phyloP scores from a whole-genome alignment of 2,888 invertebrate species.

The Acleris holmiana region DNA sequence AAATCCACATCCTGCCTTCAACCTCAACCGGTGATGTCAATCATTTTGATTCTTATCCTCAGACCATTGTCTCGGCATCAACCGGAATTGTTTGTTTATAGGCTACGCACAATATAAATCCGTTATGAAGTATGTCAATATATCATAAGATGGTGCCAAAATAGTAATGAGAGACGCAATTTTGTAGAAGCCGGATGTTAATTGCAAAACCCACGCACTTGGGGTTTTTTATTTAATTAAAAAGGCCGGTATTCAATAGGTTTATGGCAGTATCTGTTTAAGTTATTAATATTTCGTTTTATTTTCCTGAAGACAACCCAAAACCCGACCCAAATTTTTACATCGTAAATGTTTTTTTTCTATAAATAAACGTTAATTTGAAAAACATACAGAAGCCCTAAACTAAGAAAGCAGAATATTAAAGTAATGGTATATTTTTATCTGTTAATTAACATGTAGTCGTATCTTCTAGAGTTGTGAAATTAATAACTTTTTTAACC shows the following conservation, averaged over 20 bases:
- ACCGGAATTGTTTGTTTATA: slow-evolving; percentile 30
- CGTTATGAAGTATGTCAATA: slow-evolving; percentile 36
- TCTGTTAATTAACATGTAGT: too few species aligned
- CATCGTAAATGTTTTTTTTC: too few species aligned
- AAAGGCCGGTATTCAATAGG: background rate
- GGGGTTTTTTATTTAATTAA: slow-evolving; percentile 9
- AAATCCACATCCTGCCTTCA: slow-evolving; percentile 25
- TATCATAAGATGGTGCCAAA: slow-evolving; percentile 38
- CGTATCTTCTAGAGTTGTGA: too few species aligned
- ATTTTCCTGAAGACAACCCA: background rate
- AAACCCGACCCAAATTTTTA: too few species aligned
- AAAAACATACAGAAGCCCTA: too few species aligned
- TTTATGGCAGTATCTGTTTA: background rate
- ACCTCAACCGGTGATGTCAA: slow-evolving; percentile 27
- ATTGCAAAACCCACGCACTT: slow-evolving; percentile 19
- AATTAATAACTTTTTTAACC: too few species aligned
- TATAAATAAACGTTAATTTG: too few species aligned
- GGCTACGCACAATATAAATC: slow-evolving; percentile 20
- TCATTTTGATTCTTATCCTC: slow-evolving; percentile 34
- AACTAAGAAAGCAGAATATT: too few species aligned
- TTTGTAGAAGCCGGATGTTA: slow-evolving; percentile 26
- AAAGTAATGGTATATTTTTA: too few species aligned
- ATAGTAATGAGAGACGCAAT: slow-evolving; percentile 32
- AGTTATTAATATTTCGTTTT: background rate
- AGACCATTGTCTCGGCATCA: slow-evolving; percentile 27